Conservation (phyloP, 2,888 invertebrate genomes). For the Leptinotarsa peninsularis region DNA sequence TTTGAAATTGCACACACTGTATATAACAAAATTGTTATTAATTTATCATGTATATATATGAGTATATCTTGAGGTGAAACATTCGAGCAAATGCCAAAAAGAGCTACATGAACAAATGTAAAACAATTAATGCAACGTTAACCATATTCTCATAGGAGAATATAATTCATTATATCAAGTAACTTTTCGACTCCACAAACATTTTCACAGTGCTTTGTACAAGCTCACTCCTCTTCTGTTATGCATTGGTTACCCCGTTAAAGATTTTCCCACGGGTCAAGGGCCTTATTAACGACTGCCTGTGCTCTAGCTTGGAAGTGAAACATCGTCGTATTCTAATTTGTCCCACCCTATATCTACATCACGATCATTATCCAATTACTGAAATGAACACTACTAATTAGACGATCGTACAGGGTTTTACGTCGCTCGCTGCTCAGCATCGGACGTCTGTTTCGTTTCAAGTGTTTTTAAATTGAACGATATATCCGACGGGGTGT, state of each 20-base stretch:
- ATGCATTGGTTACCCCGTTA: neutral
- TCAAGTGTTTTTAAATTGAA: conserved; percentile 23
- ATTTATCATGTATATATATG: too few relatives aligned
- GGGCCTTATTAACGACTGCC: conserved; percentile 20
- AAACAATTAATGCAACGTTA: too few relatives aligned
- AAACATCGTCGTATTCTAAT: conserved; percentile 17
- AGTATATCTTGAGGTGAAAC: too few relatives aligned
- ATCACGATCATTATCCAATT: conserved; percentile 46
- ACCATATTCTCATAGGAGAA: too few relatives aligned
- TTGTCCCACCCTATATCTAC: conserved; percentile 23
- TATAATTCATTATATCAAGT: too few relatives aligned
- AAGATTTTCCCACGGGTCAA: conserved; percentile 28
- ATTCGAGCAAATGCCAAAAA: too few relatives aligned
- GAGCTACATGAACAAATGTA: too few relatives aligned
- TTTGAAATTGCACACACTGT: too few relatives aligned
- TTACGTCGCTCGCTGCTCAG: neutral
- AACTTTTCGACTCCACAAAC: neutral
- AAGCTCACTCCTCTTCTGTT: conserved; percentile 1
- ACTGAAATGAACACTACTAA: conserved; percentile 50
- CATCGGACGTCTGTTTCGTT: conserved; percentile 21
- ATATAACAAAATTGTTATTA: too few relatives aligned
- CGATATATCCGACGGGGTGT: conserved; percentile 11
- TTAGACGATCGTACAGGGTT: conserved; percentile 34
- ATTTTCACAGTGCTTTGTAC: conserved; percentile 1
- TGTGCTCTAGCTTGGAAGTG: conserved; percentile 5